Evolutionary conservation across 1,140 invertebrate genomes (phyloP), one percentile per base, ranked within the genome.

Genomic region (Scaptomyza pallida): DNA sequence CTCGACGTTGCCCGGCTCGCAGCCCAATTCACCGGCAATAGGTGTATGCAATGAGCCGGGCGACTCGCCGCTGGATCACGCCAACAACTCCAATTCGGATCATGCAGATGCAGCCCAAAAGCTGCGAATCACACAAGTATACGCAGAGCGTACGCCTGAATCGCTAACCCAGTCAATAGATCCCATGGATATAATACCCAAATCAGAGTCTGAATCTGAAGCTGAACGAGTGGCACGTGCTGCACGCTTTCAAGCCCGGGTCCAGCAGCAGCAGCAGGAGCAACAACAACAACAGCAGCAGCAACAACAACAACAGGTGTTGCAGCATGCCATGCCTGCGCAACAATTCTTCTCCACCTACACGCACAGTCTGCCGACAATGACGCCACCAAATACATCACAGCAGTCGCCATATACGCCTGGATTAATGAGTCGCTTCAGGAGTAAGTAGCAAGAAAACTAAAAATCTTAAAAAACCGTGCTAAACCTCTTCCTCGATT

Each of bases 101-200:
- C 78, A 64, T 52, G 56, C 60, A 13, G 89, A 90, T 10, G 54
- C 69, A 12, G 26, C 45, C 10, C 75, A 89, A 12, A 90, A 90
- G 13, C 15, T 83, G 47, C 71, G 89, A 3, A 43, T 82, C 1
- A 71, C 57, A 17, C 83, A 86, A 21, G 67, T 26, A 2, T 83
- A 80, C 62, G 44, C 81, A 10, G 85, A 89, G 30, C 80, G 76
- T 9, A 80, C 80, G 17, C 75, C 78, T 1, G 81, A 82, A 55
- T 86, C 89, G 35, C 44, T 90, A 13, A 89, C 85, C 12, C 83
- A 86, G 54, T 79, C 80, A 12, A 90, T 90, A 17, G 85, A 82
- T 63, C 80, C 89, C n/a, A 90, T 89, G 78, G 89, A 85, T 48
- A 81, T 89, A 13, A 89, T 89, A 79, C 80, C 89, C 8, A 90